Evolutionary conservation across 2,797 vertebrate species (phyloP).

Genomic region (Acanthurus lineatus): DNA sequence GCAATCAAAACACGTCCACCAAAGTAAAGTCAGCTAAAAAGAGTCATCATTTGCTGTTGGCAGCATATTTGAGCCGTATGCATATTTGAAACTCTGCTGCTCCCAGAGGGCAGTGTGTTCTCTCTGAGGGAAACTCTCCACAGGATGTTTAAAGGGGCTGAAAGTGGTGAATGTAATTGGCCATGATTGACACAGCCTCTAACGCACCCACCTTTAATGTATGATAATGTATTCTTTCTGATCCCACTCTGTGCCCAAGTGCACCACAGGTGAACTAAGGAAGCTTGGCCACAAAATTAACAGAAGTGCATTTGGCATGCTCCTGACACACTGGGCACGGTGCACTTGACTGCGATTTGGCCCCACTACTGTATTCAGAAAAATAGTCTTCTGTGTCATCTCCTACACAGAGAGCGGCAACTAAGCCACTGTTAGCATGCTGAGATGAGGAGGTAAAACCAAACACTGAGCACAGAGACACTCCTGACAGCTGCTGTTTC

Average conservation of each 20-base stretch:
- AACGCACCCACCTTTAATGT: not conserved
- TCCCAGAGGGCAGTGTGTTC: no score
- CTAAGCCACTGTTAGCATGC: not conserved
- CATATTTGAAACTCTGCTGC: not conserved
- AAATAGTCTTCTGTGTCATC: not conserved
- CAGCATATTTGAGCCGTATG: not conserved
- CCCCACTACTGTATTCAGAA: not conserved
- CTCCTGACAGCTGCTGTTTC: not conserved
- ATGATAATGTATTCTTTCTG: slow-evolving; percentile 4
- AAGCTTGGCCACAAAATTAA: not conserved
- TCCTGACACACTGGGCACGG: not conserved
- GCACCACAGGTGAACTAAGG: not conserved
- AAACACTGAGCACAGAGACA: not conserved
- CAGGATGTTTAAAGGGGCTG: not conserved
- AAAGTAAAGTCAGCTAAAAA: not conserved
- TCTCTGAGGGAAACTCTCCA: not conserved
- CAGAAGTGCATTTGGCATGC: not conserved
- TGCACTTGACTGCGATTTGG: not conserved
- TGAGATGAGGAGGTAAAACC: not conserved
- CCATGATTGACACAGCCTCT: not conserved
- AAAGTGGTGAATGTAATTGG: not conserved
- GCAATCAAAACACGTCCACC: not conserved
- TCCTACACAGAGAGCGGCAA: not conserved
- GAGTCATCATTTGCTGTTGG: not conserved
- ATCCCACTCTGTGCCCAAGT: not conserved